Conservation (phyloP, 2,113 vertebrate genomes). For the Thunnus maccoyii region DNA sequence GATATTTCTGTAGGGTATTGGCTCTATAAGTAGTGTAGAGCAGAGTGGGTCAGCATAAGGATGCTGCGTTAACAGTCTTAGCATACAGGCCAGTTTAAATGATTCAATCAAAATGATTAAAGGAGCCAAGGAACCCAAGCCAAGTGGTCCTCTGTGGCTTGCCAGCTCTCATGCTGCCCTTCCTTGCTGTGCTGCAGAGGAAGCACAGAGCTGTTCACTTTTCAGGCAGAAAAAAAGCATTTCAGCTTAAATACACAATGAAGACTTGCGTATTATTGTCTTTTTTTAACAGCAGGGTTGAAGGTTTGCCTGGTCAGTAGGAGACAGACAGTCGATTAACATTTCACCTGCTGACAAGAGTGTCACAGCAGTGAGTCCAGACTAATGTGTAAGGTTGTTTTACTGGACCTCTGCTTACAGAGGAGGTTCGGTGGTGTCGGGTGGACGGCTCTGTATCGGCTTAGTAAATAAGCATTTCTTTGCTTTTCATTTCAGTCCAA, state of each 20-base stretch:
- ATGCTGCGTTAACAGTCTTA: slow-evolving; percentile 43
- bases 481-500: not conserved
- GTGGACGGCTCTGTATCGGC: too few relatives aligned
- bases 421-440: not conserved
- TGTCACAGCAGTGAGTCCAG: slow-evolving; percentile 1
- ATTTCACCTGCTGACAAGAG: slow-evolving; percentile 34
- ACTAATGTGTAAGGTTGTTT: not conserved
- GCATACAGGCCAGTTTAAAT: slow-evolving; percentile 48
- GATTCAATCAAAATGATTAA: slow-evolving; percentile 60
- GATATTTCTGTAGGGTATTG: slow-evolving; percentile 39
- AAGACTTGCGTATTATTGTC: slow-evolving; percentile 9
- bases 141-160: slow-evolving; percentile 48
- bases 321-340: slow-evolving; percentile 26
- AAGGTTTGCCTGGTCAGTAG: slow-evolving; percentile 25
- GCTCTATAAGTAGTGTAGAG: slow-evolving; percentile 36
- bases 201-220: slow-evolving; percentile 32
- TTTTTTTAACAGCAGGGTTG: slow-evolving; percentile 19
- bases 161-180: slow-evolving; percentile 54
- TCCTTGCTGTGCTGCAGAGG: slow-evolving; percentile 48
- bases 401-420: slow-evolving; percentile 1
- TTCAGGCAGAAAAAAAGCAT: slow-evolving; percentile 30
- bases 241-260: slow-evolving; percentile 15
- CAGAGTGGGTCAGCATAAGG: slow-evolving; percentile 14
- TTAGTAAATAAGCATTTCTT: too few relatives aligned
- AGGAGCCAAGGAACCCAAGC: slow-evolving; percentile 43